Percentiles rank a stretch among this genome's conserved stretches.
These are phyloP conservation scores for Scomber japonicus DNA, from an alignment of 2,113 vertebrate genomes.

Conservation along the genomic window DNA sequence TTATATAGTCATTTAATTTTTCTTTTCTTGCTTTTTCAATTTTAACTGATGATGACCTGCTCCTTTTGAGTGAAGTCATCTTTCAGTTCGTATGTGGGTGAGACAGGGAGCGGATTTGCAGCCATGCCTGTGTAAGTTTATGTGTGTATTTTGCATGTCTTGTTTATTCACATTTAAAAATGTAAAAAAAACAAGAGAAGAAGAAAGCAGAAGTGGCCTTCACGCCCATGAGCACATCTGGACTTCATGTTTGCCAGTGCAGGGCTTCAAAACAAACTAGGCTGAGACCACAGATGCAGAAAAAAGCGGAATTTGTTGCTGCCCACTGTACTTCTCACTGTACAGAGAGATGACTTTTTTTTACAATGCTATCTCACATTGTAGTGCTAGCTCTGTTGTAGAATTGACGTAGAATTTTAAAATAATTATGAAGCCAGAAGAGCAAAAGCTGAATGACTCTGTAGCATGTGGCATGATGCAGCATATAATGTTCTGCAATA, in stretches of 20 bases:
- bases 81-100: too few species aligned
- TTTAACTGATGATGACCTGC: too few species aligned
- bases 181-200: too few species aligned
- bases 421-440: neutral
- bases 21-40: too few species aligned
- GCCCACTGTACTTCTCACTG: conserved; percentile 10
- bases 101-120: too few species aligned
- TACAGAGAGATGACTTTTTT: neutral
- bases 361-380: neutral
- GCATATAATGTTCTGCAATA: neutral
- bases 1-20: too few species aligned
- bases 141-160: too few species aligned
- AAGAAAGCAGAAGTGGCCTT: neutral
- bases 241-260: neutral
- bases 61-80: too few species aligned
- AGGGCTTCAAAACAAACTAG: conserved; percentile 30
- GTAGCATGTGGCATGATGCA: neutral
- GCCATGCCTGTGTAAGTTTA: too few species aligned
- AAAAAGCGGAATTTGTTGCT: conserved; percentile 53
- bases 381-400: neutral
- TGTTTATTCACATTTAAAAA: too few species aligned
- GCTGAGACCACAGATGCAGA: conserved; percentile 22
- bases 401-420: neutral
- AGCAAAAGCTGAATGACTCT: neutral
- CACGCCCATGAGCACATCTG: conserved; percentile 63